phyloP scores from a whole-genome alignment of 2,113 vertebrate genomes.

The Colinus virginianus region DNA sequence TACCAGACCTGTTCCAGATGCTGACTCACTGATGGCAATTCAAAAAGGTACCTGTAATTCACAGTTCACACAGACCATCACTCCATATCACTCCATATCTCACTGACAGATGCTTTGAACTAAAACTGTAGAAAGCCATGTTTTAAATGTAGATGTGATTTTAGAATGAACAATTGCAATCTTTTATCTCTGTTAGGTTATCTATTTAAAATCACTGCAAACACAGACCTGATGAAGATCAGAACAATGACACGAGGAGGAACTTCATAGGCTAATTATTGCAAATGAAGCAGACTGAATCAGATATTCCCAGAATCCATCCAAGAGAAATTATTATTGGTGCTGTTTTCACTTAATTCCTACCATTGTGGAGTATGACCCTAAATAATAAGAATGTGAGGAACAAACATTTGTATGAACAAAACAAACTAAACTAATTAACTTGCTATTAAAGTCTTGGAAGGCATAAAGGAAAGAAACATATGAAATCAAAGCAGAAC shows the following conservation, averaged over 20 bases:
- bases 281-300: conserved; percentile 9
- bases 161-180: not conserved
- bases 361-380: not conserved
- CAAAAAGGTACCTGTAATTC: not conserved
- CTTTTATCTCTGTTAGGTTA: not conserved
- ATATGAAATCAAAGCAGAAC: not conserved
- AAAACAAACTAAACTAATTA: not conserved
- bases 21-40: not conserved
- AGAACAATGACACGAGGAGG: not conserved
- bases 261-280: not conserved
- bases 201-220: not conserved
- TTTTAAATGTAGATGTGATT: not conserved
- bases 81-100: not conserved
- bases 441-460: not conserved
- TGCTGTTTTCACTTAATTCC: not conserved
- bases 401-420: not conserved
- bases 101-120: not conserved
- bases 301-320: not conserved
- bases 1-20: not conserved
- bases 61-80: not conserved
- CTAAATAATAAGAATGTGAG: not conserved
- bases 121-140: not conserved
- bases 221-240: not conserved
- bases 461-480: not conserved
- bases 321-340: not conserved